Conservation (phyloP, 2,113 vertebrate genomes). For the Marmota flaviventris region DNA sequence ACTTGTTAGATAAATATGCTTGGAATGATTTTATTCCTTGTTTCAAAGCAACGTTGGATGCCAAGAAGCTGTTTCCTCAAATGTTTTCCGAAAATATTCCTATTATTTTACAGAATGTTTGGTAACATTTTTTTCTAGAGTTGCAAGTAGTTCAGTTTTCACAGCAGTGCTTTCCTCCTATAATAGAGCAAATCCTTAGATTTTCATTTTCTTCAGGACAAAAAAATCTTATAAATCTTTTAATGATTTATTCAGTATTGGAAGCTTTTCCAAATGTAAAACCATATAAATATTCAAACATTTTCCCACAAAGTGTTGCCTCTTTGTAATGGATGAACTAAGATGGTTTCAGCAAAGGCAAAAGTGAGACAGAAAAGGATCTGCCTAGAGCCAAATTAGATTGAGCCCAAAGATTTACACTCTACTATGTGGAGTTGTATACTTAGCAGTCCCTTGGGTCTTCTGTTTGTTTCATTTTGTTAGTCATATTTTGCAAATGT, state of each 20-base stretch:
- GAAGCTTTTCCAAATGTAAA: slow-evolving; percentile 36
- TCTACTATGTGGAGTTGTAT: not conserved
- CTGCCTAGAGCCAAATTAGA: not conserved
- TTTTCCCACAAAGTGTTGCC: not conserved
- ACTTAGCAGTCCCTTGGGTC: not conserved
- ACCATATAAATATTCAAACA: slow-evolving; percentile 12
- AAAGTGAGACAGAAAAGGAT: not conserved
- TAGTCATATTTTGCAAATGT: not conserved
- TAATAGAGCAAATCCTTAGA: not conserved
- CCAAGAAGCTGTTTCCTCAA: slow-evolving; percentile 8
- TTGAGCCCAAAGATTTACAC: not conserved
- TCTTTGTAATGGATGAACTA: slow-evolving; percentile 35
- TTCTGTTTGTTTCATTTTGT: not conserved
- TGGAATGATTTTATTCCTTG: slow-evolving; percentile 10
- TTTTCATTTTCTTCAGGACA: slow-evolving; percentile 41
- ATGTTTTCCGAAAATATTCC: not conserved
- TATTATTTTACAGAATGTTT: slow-evolving; percentile 19
- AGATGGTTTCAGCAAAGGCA: slow-evolving; percentile 27
- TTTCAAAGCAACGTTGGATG: not conserved
- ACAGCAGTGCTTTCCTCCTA: not conserved
- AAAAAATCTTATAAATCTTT: slow-evolving; percentile 31
- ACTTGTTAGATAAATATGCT: slow-evolving; percentile 23
- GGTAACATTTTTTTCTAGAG: not conserved
- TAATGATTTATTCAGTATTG: slow-evolving; percentile 41
- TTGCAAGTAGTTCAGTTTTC: not conserved